A percentile compares a stretch with the other conserved stretches of the same genome.
Evolutionary conservation across 2,113 vertebrate genomes (phyloP).

Genomic region (Nothoprocta pentlandii): DNA sequence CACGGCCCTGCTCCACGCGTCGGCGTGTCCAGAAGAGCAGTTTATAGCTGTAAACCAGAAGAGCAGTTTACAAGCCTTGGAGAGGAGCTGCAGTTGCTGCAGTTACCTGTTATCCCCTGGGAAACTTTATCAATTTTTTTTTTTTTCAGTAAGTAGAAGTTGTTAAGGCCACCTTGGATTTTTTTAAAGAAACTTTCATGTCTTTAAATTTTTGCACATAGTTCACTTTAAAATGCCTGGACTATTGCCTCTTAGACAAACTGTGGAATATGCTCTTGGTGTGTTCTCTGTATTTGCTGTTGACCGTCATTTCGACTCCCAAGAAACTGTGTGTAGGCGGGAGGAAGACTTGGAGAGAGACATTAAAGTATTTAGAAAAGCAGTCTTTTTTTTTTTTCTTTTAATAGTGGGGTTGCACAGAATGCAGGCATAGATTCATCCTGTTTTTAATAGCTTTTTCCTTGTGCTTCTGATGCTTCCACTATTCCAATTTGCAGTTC

Average conservation of each 20-base stretch:
- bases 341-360: constrained; percentile 47
- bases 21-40: constrained; percentile 30
- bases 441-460: constrained; percentile 33
- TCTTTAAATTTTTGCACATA: constrained; percentile 64
- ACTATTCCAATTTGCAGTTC: not conserved
- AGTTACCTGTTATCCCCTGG: constrained; percentile 16
- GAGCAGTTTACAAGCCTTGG: constrained; percentile 1
- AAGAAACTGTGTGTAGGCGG: constrained; percentile 18
- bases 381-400: not conserved
- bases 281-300: constrained; percentile 47
- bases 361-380: constrained; percentile 23
- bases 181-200: not conserved
- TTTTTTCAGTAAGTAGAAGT: not conserved
- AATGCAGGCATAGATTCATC: not conserved
- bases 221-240: constrained; percentile 72
- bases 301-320: constrained; percentile 37
- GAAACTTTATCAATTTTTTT: not conserved
- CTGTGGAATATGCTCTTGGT: constrained; percentile 44
- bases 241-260: constrained; percentile 59
- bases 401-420: not conserved
- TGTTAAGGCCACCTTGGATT: not conserved
- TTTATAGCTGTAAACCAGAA: not conserved
- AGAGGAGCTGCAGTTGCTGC: constrained; percentile 10
- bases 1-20: not conserved
- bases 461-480: not conserved